phyloP scores from a whole-genome alignment of 2,113 vertebrate species.

The Poecile atricapillus region DNA sequence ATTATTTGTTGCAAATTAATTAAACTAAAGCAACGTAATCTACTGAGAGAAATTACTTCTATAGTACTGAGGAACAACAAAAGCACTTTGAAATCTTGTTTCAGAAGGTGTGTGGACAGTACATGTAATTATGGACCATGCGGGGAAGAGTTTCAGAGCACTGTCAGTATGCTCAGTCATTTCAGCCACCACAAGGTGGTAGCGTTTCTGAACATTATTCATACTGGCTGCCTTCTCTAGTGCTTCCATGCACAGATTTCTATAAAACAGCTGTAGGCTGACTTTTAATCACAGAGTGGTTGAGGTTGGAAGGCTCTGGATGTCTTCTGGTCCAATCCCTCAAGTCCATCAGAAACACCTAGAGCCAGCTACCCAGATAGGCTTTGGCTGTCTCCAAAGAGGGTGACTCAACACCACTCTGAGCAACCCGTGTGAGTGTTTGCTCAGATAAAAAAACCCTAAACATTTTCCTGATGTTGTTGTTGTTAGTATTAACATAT shows the following conservation, averaged over 20 bases:
- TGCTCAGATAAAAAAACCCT: accelerated
- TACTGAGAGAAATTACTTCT: neutral
- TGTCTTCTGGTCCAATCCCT: neutral
- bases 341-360: neutral
- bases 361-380: neutral
- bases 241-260: neutral
- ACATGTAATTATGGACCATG: accelerated
- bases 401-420: neutral
- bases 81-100: neutral
- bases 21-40: neutral
- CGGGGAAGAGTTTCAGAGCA: neutral
- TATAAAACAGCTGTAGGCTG: neutral
- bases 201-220: neutral
- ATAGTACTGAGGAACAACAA: neutral
- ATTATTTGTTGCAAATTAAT: neutral
- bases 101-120: neutral
- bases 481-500: neutral
- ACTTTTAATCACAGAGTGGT: neutral
- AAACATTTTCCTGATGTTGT: neutral
- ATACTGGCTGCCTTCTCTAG: neutral
- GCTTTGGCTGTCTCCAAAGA: neutral
- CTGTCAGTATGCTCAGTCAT: neutral
- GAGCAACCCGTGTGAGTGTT: neutral
- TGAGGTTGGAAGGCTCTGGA: neutral
- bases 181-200: neutral